Evolutionary conservation across 2,797 vertebrate species (phyloP).

Genomic region (Channallabes apus): DNA sequence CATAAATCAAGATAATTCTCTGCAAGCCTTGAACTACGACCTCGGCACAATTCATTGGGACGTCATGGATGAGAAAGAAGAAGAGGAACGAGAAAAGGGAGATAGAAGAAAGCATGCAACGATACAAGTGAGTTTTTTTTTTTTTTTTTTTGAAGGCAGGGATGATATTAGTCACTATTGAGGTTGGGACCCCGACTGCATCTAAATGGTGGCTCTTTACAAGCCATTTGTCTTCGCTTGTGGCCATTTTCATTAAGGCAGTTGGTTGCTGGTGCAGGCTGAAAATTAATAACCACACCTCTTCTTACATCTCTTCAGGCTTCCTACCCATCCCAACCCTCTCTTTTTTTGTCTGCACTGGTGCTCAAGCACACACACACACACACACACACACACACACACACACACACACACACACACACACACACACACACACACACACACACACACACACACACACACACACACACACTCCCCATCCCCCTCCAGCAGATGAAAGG

Average conservation of each 20-base stretch:
- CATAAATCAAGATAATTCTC: conserved; percentile 99
- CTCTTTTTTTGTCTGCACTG: conserved; percentile 40
- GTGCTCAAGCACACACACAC: not conserved
- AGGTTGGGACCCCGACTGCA: conserved; percentile 83
- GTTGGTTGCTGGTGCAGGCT: conserved; percentile 92
- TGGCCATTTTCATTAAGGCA: conserved; percentile 98
- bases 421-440: conserved; percentile 36
- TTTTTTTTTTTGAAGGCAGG: not conserved
- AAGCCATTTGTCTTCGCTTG: conserved; percentile 99
- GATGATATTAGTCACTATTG: conserved; percentile 54
- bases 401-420: conserved; percentile 29
- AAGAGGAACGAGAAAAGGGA: conserved; percentile 40
- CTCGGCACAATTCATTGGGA: conserved; percentile 89
- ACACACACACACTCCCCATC: conserved; percentile 48
- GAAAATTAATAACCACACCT: conserved; percentile 93
- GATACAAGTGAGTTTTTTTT: conserved; percentile 27
- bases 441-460: conserved; percentile 23
- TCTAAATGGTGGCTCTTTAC: conserved; percentile 99
- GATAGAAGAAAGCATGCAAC: conserved; percentile 36
- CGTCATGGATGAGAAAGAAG: conserved; percentile 57
- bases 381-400: conserved; percentile 15
- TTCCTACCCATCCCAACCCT: conserved; percentile 61
- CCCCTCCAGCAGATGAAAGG: conserved; percentile 75
- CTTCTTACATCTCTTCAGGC: conserved; percentile 63
- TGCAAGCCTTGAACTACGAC: conserved; percentile 96